Conservation (phyloP, 2,888 invertebrate species). For the Hesperia comma region DNA sequence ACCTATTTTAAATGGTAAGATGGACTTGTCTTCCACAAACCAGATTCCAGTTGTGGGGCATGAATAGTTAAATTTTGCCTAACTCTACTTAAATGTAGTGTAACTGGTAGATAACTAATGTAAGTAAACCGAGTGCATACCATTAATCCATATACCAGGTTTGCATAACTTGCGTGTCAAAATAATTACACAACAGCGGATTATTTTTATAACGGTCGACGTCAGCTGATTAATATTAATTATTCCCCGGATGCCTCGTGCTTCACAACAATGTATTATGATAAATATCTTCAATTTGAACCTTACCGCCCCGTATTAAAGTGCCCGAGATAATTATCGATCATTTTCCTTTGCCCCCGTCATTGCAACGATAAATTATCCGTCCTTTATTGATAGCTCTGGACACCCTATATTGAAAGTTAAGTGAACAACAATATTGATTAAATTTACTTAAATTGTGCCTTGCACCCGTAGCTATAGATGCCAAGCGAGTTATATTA, state of each 20-base stretch:
- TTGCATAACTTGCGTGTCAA: conserved; percentile 21
- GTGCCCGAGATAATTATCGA: neutral
- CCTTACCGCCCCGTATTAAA: conserved; percentile 10
- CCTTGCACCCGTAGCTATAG: neutral
- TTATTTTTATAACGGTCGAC: conserved; percentile 43
- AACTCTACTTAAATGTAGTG: too few relatives aligned
- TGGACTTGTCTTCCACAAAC: too few relatives aligned
- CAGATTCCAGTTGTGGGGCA: too few relatives aligned
- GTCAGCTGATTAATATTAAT: conserved; percentile 48
- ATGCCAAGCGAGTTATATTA: neutral
- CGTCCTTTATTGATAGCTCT: conserved; percentile 42
- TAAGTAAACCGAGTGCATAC: neutral
- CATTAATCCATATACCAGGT: neutral
- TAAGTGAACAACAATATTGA: conserved; percentile 31
- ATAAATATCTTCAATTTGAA: neutral
- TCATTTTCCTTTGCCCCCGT: conserved; percentile 14
- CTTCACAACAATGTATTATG: conserved; percentile 28
- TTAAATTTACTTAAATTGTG: conserved; percentile 28
- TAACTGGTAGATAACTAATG: too few relatives aligned
- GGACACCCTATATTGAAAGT: conserved; percentile 33
- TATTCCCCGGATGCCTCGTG: conserved; percentile 31
- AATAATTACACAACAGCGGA: conserved; percentile 37
- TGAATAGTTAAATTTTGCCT: too few relatives aligned
- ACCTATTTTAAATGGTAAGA: too few relatives aligned
- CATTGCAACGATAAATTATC: conserved; percentile 41